Base-by-base conservation (phyloP, 2,113 vertebrate genomes). In the Procavia capensis region DNA sequence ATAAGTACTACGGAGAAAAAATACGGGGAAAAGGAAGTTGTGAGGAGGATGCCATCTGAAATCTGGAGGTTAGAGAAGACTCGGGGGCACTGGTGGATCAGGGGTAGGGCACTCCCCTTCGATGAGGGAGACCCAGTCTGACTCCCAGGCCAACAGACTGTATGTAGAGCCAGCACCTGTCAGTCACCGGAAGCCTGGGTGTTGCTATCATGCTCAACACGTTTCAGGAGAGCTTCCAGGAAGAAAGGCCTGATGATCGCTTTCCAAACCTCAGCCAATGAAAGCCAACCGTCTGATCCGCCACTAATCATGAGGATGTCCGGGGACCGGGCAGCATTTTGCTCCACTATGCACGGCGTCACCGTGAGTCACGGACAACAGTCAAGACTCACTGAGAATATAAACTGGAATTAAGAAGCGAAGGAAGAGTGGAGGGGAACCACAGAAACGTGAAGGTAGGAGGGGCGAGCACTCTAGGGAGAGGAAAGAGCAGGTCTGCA, bases 361-460 rank as follows among this genome's bases (percentile, higher is more conserved):
- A 24, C 36, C 20, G 24, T 39, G n/a, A 72, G 70, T 39, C 20
- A 72, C 19, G 9, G 70, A 22, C 70, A 72, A n/a, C 22, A 41
- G 22, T 27, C 27, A 87, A 57, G 70, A 19, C 64, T 84, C 63
- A 41, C 17, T 57, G 17, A 79, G 34, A 89, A 72, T 17, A 19
- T 6, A 41, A 20, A 45, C 59, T 3, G 3, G 25, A 61, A 50
- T 31, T 11, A 75, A 47, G 27, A 83, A 24, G 31, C 19, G 47
- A 59, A 81, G 86, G 25, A 25, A 9, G 5, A 85, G 5, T 74
- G 34, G 3, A 66, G 75, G 39, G 41, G 6, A 85, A 41, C 41
- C 17, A 59, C 1, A 41, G 1, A 57, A 43, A n/a, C 1, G 27
- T 0, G 8, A 13, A 5, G 34, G 13, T n/a, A 31, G 29, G 3